Conservation (phyloP, 2,888 invertebrate species). For the Caenorhabditis sp. region DNA sequence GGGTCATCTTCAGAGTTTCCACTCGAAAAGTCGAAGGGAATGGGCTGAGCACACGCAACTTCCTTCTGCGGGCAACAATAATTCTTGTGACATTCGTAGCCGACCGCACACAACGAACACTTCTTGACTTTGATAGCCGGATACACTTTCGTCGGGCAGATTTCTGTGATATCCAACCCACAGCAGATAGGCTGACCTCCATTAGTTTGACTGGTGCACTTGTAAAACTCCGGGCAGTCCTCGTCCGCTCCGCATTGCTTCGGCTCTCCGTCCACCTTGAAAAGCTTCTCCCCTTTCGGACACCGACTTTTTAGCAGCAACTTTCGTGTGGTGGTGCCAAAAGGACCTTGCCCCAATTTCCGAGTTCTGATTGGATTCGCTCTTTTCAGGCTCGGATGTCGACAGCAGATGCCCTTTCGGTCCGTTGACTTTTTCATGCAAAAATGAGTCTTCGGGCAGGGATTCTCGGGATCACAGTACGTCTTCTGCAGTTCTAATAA, state of each 20-base stretch:
- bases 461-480: slow-evolving; percentile 58
- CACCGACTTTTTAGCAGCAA: no score
- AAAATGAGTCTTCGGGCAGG: slow-evolving; percentile 60
- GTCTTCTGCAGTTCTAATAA: slow-evolving; percentile 40
- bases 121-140: slow-evolving; percentile 47
- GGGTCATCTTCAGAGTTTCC: slow-evolving; percentile 3
- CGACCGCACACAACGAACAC: slow-evolving; percentile 42
- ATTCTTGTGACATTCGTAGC: slow-evolving; percentile 52
- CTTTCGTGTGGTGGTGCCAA: no score
- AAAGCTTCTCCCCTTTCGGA: slow-evolving; percentile 31
- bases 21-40: slow-evolving; percentile 10
- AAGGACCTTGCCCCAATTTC: no score
- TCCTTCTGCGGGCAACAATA: slow-evolving; percentile 56
- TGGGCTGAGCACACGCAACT: slow-evolving; percentile 37
- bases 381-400: slow-evolving; percentile 58
- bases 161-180: slow-evolving; percentile 40
- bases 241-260: slow-evolving; percentile 14
- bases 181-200: slow-evolving; percentile 39
- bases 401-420: slow-evolving; percentile 63
- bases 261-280: slow-evolving; percentile 18
- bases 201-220: slow-evolving; percentile 24
- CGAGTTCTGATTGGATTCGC: slow-evolving; percentile 13
- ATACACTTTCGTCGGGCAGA: slow-evolving; percentile 49
- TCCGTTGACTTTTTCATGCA: slow-evolving; percentile 62
- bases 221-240: slow-evolving; percentile 48